Conservation (phyloP, 2,113 vertebrate species). For the Calyptomena viridis region DNA sequence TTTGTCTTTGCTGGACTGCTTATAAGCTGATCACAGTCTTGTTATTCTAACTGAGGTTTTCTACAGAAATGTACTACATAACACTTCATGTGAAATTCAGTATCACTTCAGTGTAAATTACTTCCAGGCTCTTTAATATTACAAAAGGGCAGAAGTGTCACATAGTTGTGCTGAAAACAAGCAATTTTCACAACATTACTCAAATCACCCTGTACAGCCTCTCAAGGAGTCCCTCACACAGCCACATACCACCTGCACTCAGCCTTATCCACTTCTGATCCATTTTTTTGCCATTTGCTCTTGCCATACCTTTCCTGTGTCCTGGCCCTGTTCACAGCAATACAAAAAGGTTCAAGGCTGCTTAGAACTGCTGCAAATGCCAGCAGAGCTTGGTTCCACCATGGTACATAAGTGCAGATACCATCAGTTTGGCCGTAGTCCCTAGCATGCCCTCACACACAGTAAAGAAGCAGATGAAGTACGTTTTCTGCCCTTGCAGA, state of each 20-base stretch:
- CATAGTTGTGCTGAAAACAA: background rate
- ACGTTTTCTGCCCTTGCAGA: background rate
- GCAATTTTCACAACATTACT: background rate
- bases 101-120: background rate
- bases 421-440: background rate
- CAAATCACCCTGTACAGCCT: background rate
- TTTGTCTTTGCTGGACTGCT: background rate
- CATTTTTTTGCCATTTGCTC: background rate
- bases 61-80: background rate
- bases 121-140: background rate
- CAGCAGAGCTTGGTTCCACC: background rate
- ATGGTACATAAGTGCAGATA: background rate
- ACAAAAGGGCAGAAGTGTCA: background rate
- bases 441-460: background rate
- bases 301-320: background rate
- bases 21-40: background rate
- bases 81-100: background rate
- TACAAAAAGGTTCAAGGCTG: background rate
- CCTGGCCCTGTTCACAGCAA: background rate
- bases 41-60: background rate
- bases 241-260: background rate
- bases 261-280: background rate
- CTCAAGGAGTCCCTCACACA: background rate
- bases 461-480: background rate
- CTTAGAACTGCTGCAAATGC: background rate